phyloP scores from a whole-genome alignment of 2,113 vertebrate species.

The Thalassarche chlororhynchos region DNA sequence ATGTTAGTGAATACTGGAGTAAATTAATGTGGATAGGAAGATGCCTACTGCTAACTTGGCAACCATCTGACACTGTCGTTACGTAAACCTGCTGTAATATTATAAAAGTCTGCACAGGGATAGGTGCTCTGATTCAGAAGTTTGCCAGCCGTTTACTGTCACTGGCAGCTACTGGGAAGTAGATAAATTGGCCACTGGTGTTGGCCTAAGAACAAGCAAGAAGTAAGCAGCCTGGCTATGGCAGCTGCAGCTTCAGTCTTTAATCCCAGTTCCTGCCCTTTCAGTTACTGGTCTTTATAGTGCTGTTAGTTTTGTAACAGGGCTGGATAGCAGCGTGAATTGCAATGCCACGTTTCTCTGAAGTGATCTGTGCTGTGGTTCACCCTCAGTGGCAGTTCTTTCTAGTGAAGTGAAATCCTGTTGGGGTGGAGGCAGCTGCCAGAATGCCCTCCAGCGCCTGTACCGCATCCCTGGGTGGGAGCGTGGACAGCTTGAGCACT shows the following conservation, averaged over 20 bases:
- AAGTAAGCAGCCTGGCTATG: background rate
- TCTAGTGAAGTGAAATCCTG: background rate
- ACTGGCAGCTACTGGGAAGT: background rate
- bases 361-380: background rate
- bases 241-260: background rate
- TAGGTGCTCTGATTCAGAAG: background rate
- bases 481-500: background rate
- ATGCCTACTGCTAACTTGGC: background rate
- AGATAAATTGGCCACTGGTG: background rate
- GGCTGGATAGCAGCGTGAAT: background rate
- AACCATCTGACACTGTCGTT: background rate
- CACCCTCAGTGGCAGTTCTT: background rate
- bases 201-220: background rate
- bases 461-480: background rate
- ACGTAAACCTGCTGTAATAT: background rate
- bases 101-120: background rate
- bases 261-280: background rate
- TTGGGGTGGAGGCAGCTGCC: background rate
- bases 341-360: background rate
- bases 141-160: background rate
- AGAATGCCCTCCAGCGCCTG: background rate
- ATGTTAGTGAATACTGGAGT: background rate
- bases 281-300: background rate
- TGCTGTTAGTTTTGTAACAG: background rate
- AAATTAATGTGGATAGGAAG: background rate